Percentiles rank a stretch among this genome's conserved stretches.
Conservation (phyloP, 2,797 vertebrate genomes). For the Astyanax mexicanus region DNA sequence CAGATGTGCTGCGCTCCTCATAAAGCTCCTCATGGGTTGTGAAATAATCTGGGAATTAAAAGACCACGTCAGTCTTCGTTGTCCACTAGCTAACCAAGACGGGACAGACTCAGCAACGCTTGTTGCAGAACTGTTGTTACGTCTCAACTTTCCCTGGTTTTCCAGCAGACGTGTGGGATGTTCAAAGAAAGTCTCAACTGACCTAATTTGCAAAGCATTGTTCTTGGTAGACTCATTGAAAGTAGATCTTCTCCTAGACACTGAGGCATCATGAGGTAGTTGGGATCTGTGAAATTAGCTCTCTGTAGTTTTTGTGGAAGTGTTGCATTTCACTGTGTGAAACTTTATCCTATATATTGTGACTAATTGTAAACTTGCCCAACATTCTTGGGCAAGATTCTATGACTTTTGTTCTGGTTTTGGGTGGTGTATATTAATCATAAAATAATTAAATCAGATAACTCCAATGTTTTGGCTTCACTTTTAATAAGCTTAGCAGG, state of each 20-base stretch:
- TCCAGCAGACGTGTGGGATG: conserved; percentile 8
- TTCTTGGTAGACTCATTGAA: not conserved
- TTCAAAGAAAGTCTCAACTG: conserved; percentile 16
- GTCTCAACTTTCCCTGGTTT: conserved; percentile 34
- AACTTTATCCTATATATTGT: no score
- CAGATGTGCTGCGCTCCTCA: conserved; percentile 27
- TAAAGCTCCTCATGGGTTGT: conserved; percentile 16
- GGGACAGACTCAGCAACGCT: conserved; percentile 11
- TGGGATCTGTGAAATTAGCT: not conserved
- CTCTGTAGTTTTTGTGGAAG: not conserved
- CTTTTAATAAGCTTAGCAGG: no score
- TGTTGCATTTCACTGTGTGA: no score
- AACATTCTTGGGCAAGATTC: not conserved
- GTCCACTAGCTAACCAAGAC: conserved; percentile 15
- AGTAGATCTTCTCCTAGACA: not conserved
- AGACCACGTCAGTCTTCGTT: not conserved
- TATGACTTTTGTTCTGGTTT: no score
- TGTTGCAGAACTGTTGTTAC: not conserved
- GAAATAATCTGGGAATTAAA: conserved; percentile 31
- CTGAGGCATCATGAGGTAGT: conserved; percentile 18
- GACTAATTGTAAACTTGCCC: no score
- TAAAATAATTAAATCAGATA: no score
- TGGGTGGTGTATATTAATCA: no score
- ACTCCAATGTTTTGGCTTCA: no score
- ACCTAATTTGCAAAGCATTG: not conserved